A percentile compares a stretch with the other conserved stretches of the same genome.
Conservation (phyloP, 2,797 vertebrate species). For the Harpagifer antarcticus region DNA sequence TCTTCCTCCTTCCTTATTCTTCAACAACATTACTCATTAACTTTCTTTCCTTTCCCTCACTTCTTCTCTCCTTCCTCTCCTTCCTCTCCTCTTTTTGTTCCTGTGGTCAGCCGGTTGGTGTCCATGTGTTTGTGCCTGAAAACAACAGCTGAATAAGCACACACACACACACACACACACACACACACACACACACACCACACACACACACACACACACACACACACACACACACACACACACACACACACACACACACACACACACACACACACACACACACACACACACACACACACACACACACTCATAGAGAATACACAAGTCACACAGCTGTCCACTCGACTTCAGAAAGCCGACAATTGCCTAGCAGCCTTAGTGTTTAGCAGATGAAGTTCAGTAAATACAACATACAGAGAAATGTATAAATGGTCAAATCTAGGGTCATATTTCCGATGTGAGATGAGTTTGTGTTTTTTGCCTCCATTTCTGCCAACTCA, state of each 20-base stretch:
- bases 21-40: too few species aligned
- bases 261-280: background rate
- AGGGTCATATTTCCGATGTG: too few species aligned
- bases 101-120: slow-evolving; percentile 55
- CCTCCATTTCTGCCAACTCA: slow-evolving; percentile 21
- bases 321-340: slow-evolving; percentile 58
- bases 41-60: too few species aligned
- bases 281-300: slow-evolving; percentile 34
- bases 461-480: background rate
- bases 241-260: slow-evolving; percentile 17
- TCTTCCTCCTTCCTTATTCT: background rate
- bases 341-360: slow-evolving; percentile 31
- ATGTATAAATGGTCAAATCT: too few species aligned
- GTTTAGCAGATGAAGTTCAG: background rate
- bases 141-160: slow-evolving; percentile 74
- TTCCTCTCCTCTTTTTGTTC: slow-evolving; percentile 5
- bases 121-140: slow-evolving; percentile 66
- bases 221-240: slow-evolving; percentile 7
- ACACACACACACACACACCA: slow-evolving; percentile 17
- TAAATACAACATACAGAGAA: too few species aligned
- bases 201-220: slow-evolving; percentile 3
- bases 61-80: background rate
- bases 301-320: slow-evolving; percentile 28
- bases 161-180: slow-evolving; percentile 14
- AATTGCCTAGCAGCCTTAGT: slow-evolving; percentile 8